Evolutionary conservation across 2,113 vertebrate genomes (phyloP), one percentile per base, ranked within the genome.

Genomic region (Sialia sialis): DNA sequence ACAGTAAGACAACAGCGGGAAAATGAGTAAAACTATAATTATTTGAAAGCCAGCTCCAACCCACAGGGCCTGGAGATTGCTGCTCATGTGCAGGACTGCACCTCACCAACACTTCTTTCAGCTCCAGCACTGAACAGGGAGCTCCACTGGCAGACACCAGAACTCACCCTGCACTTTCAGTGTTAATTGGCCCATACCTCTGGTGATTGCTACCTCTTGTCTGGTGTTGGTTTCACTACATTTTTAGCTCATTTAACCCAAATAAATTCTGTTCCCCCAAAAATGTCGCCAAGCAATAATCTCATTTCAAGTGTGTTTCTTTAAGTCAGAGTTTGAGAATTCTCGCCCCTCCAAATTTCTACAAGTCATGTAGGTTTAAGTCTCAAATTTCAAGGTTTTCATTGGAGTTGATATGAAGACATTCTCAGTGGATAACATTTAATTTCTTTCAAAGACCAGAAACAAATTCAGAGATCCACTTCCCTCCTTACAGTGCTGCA

Each of bases 151-250:
- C 43, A 51, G 18, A n/a, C n/a, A 41, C 54, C 44, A 36, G n/a
- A n/a, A 0, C 8, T 14, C 19, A 20, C 11, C n/a, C 56, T 39
- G 27, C 16, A n/a, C 19, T 51, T 10, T 18, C n/a, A 26, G 2
- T 4, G 4, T 18, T 26, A 17, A 22, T 2, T 64, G 9, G 6
- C 22, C 79, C 62, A 10, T 12, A 13, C 13, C 29, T 78, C n/a
- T 39, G 16, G 9, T 52, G 27, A 74, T 10, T 46, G 18, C 25
- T 76, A 12, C 26, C 7, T 43, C 30, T 32, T 23, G 12, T 13
- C 25, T 44, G 10, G 11, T 41, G 11, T 2, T 62, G 59, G 3
- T n/a, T 78, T 67, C 27, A 54, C 22, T 10, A 25, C 7, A 19
- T 7, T 88, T 44, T 44, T 39, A 74, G 30, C 16, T 73, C 30